phyloP scores from a whole-genome alignment of 2,113 vertebrate genomes.

The Ciconia stormi region DNA sequence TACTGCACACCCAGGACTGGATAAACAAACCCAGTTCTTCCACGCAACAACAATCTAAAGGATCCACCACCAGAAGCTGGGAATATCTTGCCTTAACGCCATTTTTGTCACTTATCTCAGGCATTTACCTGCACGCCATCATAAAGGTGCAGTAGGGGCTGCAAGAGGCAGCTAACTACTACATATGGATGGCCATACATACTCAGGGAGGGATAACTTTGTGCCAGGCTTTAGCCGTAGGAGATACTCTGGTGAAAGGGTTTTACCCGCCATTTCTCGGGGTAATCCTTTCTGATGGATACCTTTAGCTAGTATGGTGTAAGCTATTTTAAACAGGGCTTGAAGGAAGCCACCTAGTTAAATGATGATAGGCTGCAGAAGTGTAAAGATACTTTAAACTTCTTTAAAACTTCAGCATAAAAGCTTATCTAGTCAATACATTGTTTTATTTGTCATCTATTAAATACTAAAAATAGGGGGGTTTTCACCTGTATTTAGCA shows the following conservation, averaged over 20 bases:
- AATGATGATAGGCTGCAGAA: neutral
- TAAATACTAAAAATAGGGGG: neutral
- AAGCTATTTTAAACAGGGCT: neutral
- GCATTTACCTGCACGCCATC: neutral
- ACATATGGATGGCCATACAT: fast-evolving
- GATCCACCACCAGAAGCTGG: neutral
- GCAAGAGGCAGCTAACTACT: neutral
- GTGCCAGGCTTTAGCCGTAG: neutral
- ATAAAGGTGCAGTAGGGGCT: neutral
- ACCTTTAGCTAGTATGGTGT: fast-evolving
- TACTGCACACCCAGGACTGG: neutral
- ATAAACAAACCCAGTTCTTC: neutral
- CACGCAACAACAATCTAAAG: neutral
- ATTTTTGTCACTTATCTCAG: neutral
- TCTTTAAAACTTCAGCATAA: neutral
- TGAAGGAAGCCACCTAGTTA: neutral
- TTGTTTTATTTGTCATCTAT: neutral
- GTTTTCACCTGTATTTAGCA: neutral
- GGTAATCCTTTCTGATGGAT: neutral
- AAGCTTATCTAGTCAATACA: neutral
- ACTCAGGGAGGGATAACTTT: neutral
- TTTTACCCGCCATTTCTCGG: neutral
- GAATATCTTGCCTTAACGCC: neutral
- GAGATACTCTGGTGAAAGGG: neutral
- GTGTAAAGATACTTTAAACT: neutral